Evolutionary conservation across 2,113 vertebrate species (phyloP), one percentile per base, ranked within the genome.

Genomic region (Nycticorax nycticorax): DNA sequence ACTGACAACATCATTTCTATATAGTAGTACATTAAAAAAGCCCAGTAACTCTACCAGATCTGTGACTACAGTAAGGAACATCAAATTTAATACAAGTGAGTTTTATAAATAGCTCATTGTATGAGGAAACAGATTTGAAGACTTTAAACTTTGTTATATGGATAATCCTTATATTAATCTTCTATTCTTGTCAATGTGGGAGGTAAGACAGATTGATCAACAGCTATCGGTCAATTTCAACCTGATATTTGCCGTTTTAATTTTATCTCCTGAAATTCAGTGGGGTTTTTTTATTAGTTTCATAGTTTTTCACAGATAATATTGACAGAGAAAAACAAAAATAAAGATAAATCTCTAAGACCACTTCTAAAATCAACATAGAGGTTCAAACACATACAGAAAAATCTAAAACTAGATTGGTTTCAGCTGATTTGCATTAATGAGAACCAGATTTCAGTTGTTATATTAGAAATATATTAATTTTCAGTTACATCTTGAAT

Each of bases 301-400:
- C 28, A 23, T 7, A 27, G 2, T 64, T 93, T 81, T 78, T 57
- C n/a, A 55, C 7, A 27, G 8, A 47, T 26, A 22, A 50, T 53
- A 74, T 26, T 64, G 37, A 9, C 23, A 33, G 8, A 47, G n/a
- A 53, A 89, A 76, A 77, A 14, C 4, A 66, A 68, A 68, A 24
- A 75, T 71, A 24, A 75, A 78, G 3, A 64, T 5, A 57, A 57
- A 68, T 12, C 8, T 72, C 2, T 50, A 64, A 73, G 22, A 73
- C 8, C 4, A 76, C 8, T 56, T 56, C 28, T 68, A 56, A 93
- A 85, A 68, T 91, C 28, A 88, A 35, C 17, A 43, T 3, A 0
- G 0, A 43, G 19, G 1, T 56, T 76, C 30, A 80, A 76, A 68
- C 3, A 13, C 2, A 9, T 12, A 21, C 0, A 60, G 23, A 11